Evolutionary conservation across 2,888 invertebrate species (phyloP).

Genomic region (Rhogogaster chlorosoma): DNA sequence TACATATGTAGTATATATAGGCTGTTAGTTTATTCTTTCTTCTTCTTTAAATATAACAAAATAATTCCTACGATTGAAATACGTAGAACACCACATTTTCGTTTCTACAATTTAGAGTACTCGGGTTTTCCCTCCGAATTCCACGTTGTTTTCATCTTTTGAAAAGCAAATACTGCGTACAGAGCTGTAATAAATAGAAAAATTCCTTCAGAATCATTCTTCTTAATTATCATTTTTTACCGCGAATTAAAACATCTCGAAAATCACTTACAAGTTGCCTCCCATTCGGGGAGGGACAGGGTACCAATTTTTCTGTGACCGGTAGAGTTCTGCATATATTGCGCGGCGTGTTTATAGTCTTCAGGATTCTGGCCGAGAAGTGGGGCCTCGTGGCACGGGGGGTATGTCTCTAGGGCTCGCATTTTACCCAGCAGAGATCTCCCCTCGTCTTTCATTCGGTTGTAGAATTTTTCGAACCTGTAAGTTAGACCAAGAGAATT

Average conservation of each 20-base stretch:
- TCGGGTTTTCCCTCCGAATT: slow-evolving; percentile 83
- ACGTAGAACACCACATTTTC: background rate
- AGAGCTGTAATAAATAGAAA: slow-evolving; percentile 80
- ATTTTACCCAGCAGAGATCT: slow-evolving; percentile 86
- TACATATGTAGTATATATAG: background rate
- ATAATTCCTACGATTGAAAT: slow-evolving; percentile 25
- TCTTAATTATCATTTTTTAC: slow-evolving; percentile 35
- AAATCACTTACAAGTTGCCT: slow-evolving; percentile 89
- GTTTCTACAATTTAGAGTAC: slow-evolving; percentile 75
- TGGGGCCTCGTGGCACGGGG: slow-evolving; percentile 80
- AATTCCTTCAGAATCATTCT: slow-evolving; percentile 53
- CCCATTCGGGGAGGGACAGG: slow-evolving; percentile 94
- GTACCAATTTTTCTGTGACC: slow-evolving; percentile 84
- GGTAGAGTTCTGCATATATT: slow-evolving; percentile 78
- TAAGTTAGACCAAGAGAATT: slow-evolving; percentile 62
- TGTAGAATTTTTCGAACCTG: slow-evolving; percentile 89
- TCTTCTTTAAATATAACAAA: slow-evolving; percentile 22
- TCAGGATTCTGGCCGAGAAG: slow-evolving; percentile 81
- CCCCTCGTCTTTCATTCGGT: slow-evolving; percentile 82
- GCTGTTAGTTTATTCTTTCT: background rate
- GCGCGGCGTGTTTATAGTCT: slow-evolving; percentile 88
- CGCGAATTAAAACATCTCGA: slow-evolving; percentile 41
- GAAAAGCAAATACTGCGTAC: slow-evolving; percentile 91
- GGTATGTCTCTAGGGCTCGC: slow-evolving; percentile 90
- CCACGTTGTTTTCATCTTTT: slow-evolving; percentile 86